These are phyloP conservation scores for Drosophila maculinotata DNA, from an alignment of 2,888 invertebrate genomes.

Conservation along the genomic window DNA sequence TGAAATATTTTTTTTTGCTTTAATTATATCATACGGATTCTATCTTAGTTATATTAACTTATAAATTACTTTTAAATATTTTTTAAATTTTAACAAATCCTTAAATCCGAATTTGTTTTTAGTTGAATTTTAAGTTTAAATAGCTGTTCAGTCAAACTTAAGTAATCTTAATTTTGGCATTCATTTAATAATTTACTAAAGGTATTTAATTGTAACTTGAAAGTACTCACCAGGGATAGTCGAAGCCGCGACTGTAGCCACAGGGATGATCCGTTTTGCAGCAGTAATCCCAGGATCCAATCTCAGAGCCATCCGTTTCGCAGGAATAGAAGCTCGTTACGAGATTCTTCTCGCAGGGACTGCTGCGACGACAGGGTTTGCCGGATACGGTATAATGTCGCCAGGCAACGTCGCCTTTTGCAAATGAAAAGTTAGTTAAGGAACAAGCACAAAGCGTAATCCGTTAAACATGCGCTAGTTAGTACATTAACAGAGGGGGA, in stretches of 20 bases:
- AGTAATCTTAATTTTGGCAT: background rate
- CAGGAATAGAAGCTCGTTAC: conserved; percentile 94
- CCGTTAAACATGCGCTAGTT: conserved; percentile 32
- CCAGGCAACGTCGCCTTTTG: conserved; percentile 87
- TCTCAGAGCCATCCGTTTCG: conserved; percentile 90
- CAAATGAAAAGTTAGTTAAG: conserved; percentile 71
- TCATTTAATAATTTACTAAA: too few species aligned
- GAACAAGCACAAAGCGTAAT: conserved; percentile 6
- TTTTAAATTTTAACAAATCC: too few species aligned
- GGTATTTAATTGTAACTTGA: too few species aligned
- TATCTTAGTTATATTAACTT: too few species aligned
- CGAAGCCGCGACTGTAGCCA: conserved; percentile 92
- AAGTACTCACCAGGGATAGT: conserved; percentile 92
- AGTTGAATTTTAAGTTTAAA: too few species aligned
- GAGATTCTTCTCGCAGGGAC: conserved; percentile 89
- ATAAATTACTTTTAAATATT: too few species aligned
- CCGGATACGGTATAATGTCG: conserved; percentile 93
- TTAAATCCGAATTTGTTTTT: too few species aligned
- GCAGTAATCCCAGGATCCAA: conserved; percentile 93
- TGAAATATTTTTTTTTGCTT: too few species aligned
- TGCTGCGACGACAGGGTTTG: conserved; percentile 90
- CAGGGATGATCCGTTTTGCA: conserved; percentile 93
- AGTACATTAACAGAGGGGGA: conserved; percentile 23
- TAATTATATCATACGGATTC: too few species aligned
- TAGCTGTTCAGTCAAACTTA: too few species aligned